phyloP scores from a whole-genome alignment of 2,888 invertebrate species.

The Cremastinae sp. region DNA sequence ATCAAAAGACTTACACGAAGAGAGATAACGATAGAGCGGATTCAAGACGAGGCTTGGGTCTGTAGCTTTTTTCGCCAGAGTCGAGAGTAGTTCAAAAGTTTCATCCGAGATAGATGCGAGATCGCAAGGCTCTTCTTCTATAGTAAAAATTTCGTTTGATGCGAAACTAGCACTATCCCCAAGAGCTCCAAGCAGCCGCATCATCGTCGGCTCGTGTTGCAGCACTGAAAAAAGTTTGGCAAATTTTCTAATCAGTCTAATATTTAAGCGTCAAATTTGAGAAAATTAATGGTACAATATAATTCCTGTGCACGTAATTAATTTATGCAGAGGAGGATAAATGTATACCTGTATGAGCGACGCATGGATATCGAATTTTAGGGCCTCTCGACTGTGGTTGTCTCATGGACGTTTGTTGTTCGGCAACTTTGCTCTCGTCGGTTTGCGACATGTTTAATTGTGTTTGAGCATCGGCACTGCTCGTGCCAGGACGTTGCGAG shows the following conservation, averaged over 20 bases:
- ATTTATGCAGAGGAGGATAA: slow-evolving; percentile 11
- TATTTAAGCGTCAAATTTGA: too few species aligned
- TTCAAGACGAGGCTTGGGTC: slow-evolving; percentile 88
- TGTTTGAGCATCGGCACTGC: slow-evolving; percentile 67
- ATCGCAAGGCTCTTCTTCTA: slow-evolving; percentile 82
- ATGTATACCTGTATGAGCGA: slow-evolving; percentile 86
- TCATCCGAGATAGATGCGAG: slow-evolving; percentile 91
- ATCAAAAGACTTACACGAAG: slow-evolving; percentile 77
- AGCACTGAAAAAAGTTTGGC: slow-evolving; percentile 85
- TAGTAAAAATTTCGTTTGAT: slow-evolving; percentile 85
- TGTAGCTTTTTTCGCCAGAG: slow-evolving; percentile 88
- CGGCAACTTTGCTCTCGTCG: slow-evolving; percentile 90
- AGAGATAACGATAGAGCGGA: slow-evolving; percentile 84
- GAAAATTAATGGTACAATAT: too few species aligned
- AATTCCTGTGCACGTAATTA: background rate
- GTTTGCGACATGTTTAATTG: slow-evolving; percentile 84
- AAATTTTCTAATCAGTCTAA: too few species aligned
- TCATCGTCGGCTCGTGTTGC: slow-evolving; percentile 90
- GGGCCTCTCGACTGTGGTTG: slow-evolving; percentile 68
- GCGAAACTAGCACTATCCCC: slow-evolving; percentile 88
- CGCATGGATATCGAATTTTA: slow-evolving; percentile 82
- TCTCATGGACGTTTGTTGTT: slow-evolving; percentile 80
- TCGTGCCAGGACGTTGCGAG: slow-evolving; percentile 62
- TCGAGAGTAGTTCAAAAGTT: slow-evolving; percentile 91
- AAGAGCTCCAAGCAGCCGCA: slow-evolving; percentile 89